Conservation (phyloP, 2,888 invertebrate species). For the Willowsia nigromaculata region DNA sequence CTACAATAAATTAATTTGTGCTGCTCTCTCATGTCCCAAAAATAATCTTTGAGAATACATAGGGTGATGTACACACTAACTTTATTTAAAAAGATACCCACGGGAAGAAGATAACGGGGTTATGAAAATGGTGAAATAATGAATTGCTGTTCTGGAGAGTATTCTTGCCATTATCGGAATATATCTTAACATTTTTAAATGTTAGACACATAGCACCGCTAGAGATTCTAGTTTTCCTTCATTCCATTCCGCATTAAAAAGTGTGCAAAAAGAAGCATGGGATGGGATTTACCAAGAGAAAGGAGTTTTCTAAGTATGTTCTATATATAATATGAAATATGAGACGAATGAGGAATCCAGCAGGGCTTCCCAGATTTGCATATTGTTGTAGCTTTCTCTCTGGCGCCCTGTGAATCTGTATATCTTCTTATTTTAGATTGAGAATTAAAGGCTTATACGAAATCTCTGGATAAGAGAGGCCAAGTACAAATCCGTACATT, state of each 20-base stretch:
- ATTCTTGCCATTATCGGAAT: too few species aligned
- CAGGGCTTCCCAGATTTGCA: slow-evolving; percentile 55
- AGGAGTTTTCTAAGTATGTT: not conserved
- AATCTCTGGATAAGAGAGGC: too few species aligned
- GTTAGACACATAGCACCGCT: too few species aligned
- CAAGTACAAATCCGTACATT: too few species aligned
- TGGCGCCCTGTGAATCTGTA: not conserved
- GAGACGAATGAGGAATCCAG: slow-evolving; percentile 60
- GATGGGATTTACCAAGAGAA: slow-evolving; percentile 22
- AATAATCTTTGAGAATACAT: not conserved
- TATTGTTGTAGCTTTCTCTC: not conserved
- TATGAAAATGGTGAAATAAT: too few species aligned
- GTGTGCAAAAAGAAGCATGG: not conserved
- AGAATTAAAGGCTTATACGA: too few species aligned
- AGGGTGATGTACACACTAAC: not conserved
- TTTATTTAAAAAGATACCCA: too few species aligned
- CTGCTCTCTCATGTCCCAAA: not conserved
- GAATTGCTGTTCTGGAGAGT: too few species aligned
- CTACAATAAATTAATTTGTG: slow-evolving; percentile 11
- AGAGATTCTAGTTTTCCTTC: not conserved
- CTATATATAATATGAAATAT: slow-evolving; percentile 49
- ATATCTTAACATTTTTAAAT: too few species aligned
- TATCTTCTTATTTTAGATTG: too few species aligned
- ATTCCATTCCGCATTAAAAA: not conserved
- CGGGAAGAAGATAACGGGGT: too few species aligned